Conservation (phyloP, 2,888 invertebrate genomes). For the Cheilosia impressa region DNA sequence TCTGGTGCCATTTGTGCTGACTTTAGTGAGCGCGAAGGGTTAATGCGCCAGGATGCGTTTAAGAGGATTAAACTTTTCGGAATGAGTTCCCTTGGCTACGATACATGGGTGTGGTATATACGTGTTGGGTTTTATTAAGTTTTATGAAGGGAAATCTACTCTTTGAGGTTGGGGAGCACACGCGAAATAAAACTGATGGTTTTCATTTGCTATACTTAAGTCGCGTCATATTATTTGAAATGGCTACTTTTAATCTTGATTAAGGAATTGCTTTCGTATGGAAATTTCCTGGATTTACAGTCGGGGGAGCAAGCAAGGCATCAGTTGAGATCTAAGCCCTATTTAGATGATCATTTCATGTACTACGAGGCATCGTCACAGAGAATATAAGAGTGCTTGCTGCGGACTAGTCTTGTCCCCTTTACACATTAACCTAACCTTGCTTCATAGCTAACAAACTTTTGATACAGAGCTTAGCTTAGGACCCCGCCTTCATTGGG, state of each 20-base stretch:
- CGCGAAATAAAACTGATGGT: constrained; percentile 3
- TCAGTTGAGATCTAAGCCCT: not conserved
- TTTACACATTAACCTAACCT: no score
- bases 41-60: constrained; percentile 12
- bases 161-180: not conserved
- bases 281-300: not conserved
- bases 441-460: no score
- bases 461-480: no score
- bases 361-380: no score
- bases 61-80: not conserved
- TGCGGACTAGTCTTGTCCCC: no score
- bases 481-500: no score
- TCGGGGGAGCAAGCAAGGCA: not conserved
- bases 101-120: not conserved
- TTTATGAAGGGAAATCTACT: not conserved
- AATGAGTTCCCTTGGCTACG: not conserved
- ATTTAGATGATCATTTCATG: no score
- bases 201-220: not conserved
- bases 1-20: not conserved
- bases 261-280: not conserved
- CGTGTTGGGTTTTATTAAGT: not conserved
- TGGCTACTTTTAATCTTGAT: not conserved
- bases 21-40: constrained; percentile 6
- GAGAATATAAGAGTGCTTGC: no score
- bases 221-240: not conserved